Conservation (phyloP, 2,113 vertebrate species). For the Beaufortia kweichowensis region DNA sequence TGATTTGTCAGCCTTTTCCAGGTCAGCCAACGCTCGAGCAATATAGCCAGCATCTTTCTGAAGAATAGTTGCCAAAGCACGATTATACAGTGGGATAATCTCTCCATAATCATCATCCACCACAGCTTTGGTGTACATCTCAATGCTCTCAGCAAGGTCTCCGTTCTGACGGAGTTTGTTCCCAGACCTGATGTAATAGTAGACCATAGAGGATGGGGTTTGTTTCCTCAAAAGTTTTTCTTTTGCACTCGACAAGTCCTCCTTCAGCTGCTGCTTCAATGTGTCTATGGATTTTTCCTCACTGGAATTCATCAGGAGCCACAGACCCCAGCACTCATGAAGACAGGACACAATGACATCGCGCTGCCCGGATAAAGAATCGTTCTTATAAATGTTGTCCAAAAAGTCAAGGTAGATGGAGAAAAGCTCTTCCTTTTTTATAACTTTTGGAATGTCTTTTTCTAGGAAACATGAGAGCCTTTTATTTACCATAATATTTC, state of each 20-base stretch:
- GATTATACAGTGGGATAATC: conserved; percentile 65
- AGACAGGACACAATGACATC: conserved; percentile 56
- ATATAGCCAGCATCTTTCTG: conserved; percentile 43
- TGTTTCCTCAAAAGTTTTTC: conserved; percentile 36
- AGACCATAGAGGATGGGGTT: conserved; percentile 59
- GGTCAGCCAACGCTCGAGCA: conserved; percentile 53
- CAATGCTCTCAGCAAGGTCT: conserved; percentile 44
- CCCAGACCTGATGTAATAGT: conserved; percentile 61
- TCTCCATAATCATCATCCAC: conserved; percentile 53
- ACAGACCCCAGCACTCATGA: conserved; percentile 69
- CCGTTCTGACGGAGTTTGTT: conserved; percentile 46
- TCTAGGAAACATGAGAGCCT: conserved; percentile 34
- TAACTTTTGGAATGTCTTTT: conserved; percentile 51
- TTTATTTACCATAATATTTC: conserved; percentile 40
- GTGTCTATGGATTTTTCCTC: not conserved
- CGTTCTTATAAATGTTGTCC: conserved; percentile 45
- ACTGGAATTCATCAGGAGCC: conserved; percentile 58
- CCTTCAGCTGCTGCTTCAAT: conserved; percentile 23
- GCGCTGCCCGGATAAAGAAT: conserved; percentile 15
- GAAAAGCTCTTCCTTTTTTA: conserved; percentile 60
- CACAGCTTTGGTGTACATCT: conserved; percentile 63
- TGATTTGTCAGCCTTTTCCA: conserved; percentile 56
- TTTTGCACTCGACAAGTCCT: conserved; percentile 43
- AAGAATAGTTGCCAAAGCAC: conserved; percentile 56
- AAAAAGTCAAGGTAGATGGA: conserved; percentile 44